Conservation (phyloP, 30 jellyfish, hydroid and myxozoan genomes). For the Chrysaora quinquecirrha region DNA sequence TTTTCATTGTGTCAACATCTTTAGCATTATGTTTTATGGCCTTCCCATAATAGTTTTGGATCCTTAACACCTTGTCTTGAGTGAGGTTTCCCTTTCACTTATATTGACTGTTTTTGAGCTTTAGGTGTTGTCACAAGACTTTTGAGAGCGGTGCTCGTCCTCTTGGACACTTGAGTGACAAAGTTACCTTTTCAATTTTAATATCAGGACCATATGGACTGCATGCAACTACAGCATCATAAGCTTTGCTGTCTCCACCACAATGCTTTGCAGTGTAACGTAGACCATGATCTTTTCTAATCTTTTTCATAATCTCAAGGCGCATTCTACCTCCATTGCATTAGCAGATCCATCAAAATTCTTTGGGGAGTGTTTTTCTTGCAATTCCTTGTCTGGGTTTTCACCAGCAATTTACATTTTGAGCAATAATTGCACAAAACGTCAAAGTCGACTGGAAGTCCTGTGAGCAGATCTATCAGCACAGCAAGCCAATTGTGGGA, state of each 20-base stretch:
- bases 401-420: conserved; percentile 1
- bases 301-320: conserved; percentile 21
- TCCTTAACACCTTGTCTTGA: conserved; percentile 4
- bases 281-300: conserved; percentile 11
- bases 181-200: conserved; percentile 40
- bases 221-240: conserved; percentile 25
- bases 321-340: conserved; percentile 28
- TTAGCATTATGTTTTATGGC: conserved; percentile 29
- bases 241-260: conserved; percentile 67
- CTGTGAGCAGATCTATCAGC: background rate
- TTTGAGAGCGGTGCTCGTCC: conserved; percentile 65
- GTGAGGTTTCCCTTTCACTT: conserved; percentile 65
- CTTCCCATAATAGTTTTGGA: conserved; percentile 47
- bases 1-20: conserved; percentile 13
- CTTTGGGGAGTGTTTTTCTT: background rate
- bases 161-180: conserved; percentile 47
- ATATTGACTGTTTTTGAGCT: conserved; percentile 40
- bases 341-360: background rate
- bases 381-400: background rate
- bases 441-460: background rate
- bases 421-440: background rate
- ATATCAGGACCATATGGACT: conserved; percentile 18
- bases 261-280: conserved; percentile 52
- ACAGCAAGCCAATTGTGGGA: background rate
- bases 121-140: conserved; percentile 12